Percentiles rank a stretch among this genome's conserved stretches.
Conservation (phyloP, 2,888 invertebrate species). For the Athalia circularis region DNA sequence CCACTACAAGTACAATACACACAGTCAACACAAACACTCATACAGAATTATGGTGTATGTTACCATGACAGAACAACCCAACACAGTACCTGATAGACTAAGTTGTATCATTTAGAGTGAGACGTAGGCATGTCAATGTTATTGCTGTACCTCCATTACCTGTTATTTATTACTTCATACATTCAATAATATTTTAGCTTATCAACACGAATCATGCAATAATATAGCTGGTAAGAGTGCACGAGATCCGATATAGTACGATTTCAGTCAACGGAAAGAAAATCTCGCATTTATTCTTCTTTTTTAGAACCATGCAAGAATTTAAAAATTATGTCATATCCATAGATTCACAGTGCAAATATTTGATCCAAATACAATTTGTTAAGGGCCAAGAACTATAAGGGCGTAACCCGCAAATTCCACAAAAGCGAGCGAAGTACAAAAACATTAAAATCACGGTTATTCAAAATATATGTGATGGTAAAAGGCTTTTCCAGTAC, state of each 20-base stretch:
- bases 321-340: neutral
- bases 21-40: conserved; percentile 56
- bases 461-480: no score
- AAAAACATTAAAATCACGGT: no score
- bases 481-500: no score
- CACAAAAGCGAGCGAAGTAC: no score
- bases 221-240: conserved; percentile 50
- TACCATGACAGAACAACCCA: conserved; percentile 74
- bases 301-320: conserved; percentile 19
- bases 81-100: conserved; percentile 74
- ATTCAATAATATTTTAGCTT: conserved; percentile 64
- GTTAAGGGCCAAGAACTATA: no score
- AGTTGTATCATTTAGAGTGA: conserved; percentile 72
- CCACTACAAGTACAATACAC: conserved; percentile 50
- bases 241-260: conserved; percentile 31
- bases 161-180: conserved; percentile 72
- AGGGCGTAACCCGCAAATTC: no score
- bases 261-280: conserved; percentile 3
- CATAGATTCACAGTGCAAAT: neutral
- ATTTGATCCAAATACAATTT: neutral
- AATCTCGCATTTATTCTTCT: neutral
- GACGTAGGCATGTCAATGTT: conserved; percentile 72
- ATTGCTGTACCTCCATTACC: conserved; percentile 71
- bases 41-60: conserved; percentile 72
- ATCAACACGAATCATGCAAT: conserved; percentile 62